Conservation (phyloP, 2,797 vertebrate genomes). For the Prunella strophiata region DNA sequence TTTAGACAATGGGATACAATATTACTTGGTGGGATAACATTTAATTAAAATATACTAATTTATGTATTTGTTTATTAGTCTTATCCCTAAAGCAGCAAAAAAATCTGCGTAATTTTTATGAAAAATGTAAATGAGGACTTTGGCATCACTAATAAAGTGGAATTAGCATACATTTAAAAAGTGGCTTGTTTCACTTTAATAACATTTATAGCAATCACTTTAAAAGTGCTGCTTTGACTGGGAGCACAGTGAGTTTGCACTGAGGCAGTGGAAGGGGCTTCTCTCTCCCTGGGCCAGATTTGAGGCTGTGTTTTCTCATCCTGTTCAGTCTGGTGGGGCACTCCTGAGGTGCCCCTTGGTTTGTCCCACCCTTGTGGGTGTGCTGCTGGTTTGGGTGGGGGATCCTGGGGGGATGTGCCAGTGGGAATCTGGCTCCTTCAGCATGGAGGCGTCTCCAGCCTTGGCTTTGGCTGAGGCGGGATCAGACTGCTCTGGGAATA, state of each 20-base stretch:
- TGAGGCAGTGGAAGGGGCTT: not conserved
- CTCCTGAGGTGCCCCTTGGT: not conserved
- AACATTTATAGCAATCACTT: slow-evolving; percentile 55
- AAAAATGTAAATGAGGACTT: slow-evolving; percentile 82
- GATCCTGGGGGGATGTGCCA: not conserved
- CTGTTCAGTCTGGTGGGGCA: not conserved
- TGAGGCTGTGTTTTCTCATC: not conserved
- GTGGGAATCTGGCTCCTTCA: not conserved
- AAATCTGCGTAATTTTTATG: slow-evolving; percentile 75
- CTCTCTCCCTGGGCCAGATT: not conserved
- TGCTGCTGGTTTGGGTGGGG: not conserved
- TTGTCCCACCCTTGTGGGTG: not conserved
- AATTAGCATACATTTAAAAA: slow-evolving; percentile 76
- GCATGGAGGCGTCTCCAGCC: not conserved
- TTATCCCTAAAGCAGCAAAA: slow-evolving; percentile 81
- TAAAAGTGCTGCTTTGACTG: slow-evolving; percentile 20
- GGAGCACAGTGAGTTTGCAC: slow-evolving; percentile 12
- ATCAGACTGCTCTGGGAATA: slow-evolving; percentile 65
- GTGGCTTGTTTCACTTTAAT: slow-evolving; percentile 65
- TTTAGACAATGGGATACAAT: slow-evolving; percentile 73
- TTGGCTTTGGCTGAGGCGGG: not conserved
- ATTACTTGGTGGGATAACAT: slow-evolving; percentile 76
- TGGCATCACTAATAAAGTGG: slow-evolving; percentile 77
- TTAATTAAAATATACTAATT: slow-evolving; percentile 86
- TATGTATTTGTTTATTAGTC: slow-evolving; percentile 84